A percentile compares a stretch with the other conserved stretches of the same genome.
Conservation (phyloP, 2,113 vertebrate species). For the Eolophus roseicapilla region DNA sequence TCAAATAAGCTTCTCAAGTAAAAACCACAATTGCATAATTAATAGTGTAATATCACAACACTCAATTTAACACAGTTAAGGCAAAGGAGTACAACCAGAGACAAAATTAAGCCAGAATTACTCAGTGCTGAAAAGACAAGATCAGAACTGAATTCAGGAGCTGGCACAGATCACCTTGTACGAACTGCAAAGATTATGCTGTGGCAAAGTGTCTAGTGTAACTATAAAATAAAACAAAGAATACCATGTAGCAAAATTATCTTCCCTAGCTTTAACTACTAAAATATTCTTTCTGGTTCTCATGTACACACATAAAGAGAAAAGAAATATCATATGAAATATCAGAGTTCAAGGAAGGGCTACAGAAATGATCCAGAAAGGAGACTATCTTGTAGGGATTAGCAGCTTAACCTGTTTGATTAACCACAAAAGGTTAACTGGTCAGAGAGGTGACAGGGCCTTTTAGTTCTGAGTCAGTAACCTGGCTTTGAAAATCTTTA, state of each 20-base stretch:
- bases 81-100: neutral
- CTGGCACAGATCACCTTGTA: neutral
- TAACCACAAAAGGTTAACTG: neutral
- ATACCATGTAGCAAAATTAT: neutral
- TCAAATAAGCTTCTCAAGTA: neutral
- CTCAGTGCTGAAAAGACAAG: neutral
- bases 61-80: neutral
- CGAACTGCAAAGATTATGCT: neutral
- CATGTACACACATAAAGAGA: accelerated
- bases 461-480: neutral
- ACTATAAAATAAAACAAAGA: neutral
- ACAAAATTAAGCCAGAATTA: neutral
- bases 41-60: neutral
- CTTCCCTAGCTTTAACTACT: neutral
- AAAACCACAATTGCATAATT: neutral
- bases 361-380: neutral
- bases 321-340: neutral
- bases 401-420: neutral
- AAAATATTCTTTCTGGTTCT: neutral
- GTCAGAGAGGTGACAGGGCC: neutral
- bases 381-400: neutral
- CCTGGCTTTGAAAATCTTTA: neutral
- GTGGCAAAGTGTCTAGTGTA: neutral
- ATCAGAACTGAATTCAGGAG: neutral
- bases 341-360: neutral